Conservation (phyloP, 1,140 invertebrate genomes). For the Zaprionus nigranus region DNA sequence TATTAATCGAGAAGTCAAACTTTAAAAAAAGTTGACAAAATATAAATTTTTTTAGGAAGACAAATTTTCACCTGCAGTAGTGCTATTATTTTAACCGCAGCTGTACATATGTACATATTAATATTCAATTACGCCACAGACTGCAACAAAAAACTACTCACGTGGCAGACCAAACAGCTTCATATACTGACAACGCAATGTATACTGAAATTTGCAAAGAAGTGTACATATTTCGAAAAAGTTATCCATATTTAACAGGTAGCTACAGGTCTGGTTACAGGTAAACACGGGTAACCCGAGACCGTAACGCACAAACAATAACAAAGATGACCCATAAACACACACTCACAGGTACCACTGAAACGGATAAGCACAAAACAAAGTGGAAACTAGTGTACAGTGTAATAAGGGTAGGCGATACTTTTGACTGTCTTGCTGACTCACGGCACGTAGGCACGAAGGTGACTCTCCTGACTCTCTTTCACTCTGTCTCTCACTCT, state of each 20-base stretch:
- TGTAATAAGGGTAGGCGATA: constrained; percentile 59
- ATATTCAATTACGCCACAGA: constrained; percentile 44
- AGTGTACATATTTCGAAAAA: constrained; percentile 14
- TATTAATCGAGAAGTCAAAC: too few species aligned
- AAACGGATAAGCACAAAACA: constrained; percentile 32
- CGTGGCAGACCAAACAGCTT: constrained; percentile 74
- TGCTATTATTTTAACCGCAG: too few species aligned
- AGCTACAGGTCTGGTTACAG: constrained; percentile 15
- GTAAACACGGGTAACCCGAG: constrained; percentile 23
- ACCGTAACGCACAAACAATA: constrained; percentile 33
- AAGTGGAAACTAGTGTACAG: constrained; percentile 15
- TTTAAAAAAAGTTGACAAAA: too few species aligned
- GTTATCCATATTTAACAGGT: constrained; percentile 19
- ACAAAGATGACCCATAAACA: constrained; percentile 32
- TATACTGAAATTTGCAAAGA: constrained; percentile 25
- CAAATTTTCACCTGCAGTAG: too few species aligned
- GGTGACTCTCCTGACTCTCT: constrained; percentile 23
- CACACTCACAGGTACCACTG: constrained; percentile 25
- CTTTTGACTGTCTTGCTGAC: constrained; percentile 63
- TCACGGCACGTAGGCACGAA: constrained; percentile 72
- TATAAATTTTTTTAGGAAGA: too few species aligned
- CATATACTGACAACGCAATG: constrained; percentile 16
- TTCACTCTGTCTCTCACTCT: constrained; percentile 22
- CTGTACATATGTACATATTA: too few species aligned
- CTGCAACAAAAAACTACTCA: constrained; percentile 48